A percentile compares a stretch with the other conserved stretches of the same genome.
Conservation (phyloP, 1,140 invertebrate genomes). For the Lamellibrachia luymesi region DNA sequence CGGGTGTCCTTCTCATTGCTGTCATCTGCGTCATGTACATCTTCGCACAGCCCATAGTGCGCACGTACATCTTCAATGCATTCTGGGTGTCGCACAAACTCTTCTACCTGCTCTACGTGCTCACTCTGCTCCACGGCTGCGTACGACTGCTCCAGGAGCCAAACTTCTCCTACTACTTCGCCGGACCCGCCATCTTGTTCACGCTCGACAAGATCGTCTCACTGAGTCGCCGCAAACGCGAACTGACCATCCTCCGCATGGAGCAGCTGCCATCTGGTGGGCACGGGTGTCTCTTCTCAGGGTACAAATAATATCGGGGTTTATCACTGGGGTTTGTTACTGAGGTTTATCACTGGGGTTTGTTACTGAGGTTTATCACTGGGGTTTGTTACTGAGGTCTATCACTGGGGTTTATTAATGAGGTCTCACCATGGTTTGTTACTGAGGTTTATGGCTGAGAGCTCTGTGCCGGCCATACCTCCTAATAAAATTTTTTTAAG, state of each 20-base stretch:
- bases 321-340: neutral
- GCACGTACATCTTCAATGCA: conserved; percentile 70
- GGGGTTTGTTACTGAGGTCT: too few relatives aligned
- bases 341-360: neutral
- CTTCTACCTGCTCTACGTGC: conserved; percentile 84
- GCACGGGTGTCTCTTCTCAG: neutral
- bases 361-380: too few relatives aligned
- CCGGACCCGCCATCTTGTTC: conserved; percentile 87
- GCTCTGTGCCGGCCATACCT: too few relatives aligned
- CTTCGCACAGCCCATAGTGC: conserved; percentile 91
- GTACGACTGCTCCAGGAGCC: conserved; percentile 64
- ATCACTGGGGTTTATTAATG: too few relatives aligned
- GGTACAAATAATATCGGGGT: neutral
- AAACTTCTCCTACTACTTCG: conserved; percentile 93
- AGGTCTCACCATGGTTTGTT: too few relatives aligned
- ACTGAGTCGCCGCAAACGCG: conserved; percentile 65
- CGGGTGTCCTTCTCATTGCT: conserved; percentile 89
- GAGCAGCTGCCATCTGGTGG: conserved; percentile 87
- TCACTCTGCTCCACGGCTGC: conserved; percentile 91
- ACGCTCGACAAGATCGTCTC: conserved; percentile 91
- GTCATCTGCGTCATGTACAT: conserved; percentile 96
- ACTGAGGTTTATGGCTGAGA: too few relatives aligned
- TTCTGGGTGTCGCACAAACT: conserved; percentile 97
- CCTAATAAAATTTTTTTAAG: too few relatives aligned
- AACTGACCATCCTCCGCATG: conserved; percentile 91